Percentiles rank a stretch among this genome's conserved stretches.
Evolutionary conservation across 2,888 invertebrate species (phyloP).

Genomic region (Oligia latruncula): DNA sequence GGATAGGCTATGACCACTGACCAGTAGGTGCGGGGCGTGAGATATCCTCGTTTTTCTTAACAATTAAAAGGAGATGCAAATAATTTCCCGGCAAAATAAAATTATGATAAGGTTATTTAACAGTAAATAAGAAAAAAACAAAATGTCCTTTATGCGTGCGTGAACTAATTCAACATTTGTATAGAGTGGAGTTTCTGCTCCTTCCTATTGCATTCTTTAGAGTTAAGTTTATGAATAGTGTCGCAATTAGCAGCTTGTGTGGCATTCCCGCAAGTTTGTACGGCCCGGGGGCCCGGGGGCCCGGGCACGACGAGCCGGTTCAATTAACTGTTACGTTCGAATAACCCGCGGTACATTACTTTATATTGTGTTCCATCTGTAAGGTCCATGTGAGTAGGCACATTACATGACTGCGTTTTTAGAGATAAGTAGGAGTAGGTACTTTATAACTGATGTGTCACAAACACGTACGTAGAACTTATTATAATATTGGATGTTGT

Average conservation of each 20-base stretch:
- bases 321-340: constrained; percentile 1
- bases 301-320: constrained; percentile 8
- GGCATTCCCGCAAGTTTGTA: background rate
- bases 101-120: background rate
- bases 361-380: background rate
- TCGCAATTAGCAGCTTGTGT: constrained; percentile 6
- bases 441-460: background rate
- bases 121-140: background rate
- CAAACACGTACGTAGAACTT: background rate
- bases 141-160: background rate
- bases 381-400: background rate
- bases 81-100: background rate
- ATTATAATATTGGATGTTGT: background rate
- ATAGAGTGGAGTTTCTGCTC: background rate
- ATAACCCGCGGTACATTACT: background rate
- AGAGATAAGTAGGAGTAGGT: background rate
- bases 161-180: background rate
- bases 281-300: background rate
- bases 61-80: background rate
- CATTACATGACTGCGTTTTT: too few species aligned
- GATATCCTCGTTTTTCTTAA: background rate
- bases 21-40: too few species aligned
- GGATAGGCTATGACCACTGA: too few species aligned
- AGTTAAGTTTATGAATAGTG: constrained; percentile 8
- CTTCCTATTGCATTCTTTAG: background rate